Conservation (phyloP, 2,797 vertebrate species). For the Sebastes taczanowskii region DNA sequence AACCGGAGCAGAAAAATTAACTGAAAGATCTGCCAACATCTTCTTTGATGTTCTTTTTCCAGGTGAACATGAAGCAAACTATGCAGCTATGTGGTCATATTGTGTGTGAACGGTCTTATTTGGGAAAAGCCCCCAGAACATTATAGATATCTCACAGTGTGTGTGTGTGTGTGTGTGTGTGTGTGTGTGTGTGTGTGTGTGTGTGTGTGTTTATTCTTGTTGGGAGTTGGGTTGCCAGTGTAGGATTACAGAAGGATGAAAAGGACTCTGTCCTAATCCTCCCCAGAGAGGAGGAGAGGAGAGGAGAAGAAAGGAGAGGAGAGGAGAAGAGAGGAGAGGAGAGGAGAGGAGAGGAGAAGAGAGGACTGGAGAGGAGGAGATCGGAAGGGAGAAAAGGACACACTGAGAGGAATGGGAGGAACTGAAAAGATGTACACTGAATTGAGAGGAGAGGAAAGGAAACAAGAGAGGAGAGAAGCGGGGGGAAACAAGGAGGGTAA, state of each 20-base stretch:
- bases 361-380: background rate
- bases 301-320: background rate
- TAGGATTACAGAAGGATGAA: conserved; percentile 76
- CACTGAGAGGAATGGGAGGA: too few species aligned
- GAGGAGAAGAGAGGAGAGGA: background rate
- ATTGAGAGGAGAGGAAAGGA: background rate
- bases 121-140: conserved; percentile 17
- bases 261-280: conserved; percentile 75
- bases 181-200: background rate
- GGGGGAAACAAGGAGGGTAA: background rate
- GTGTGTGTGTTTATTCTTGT: conserved; percentile 52
- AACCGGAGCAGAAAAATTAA: conserved; percentile 12
- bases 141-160: conserved; percentile 17
- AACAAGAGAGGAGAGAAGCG: background rate
- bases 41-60: background rate
- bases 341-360: background rate
- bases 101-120: conserved; percentile 25
- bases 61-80: conserved; percentile 5
- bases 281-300: conserved; percentile 40
- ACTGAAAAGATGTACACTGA: too few species aligned
- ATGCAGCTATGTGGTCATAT: background rate
- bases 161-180: background rate
- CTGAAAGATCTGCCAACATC: background rate
- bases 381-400: background rate
- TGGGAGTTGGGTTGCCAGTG: conserved; percentile 56